Percentiles rank a stretch among this genome's conserved stretches.
phyloP scores from a whole-genome alignment of 2,113 vertebrate species.

The Spilogale gracilis region DNA sequence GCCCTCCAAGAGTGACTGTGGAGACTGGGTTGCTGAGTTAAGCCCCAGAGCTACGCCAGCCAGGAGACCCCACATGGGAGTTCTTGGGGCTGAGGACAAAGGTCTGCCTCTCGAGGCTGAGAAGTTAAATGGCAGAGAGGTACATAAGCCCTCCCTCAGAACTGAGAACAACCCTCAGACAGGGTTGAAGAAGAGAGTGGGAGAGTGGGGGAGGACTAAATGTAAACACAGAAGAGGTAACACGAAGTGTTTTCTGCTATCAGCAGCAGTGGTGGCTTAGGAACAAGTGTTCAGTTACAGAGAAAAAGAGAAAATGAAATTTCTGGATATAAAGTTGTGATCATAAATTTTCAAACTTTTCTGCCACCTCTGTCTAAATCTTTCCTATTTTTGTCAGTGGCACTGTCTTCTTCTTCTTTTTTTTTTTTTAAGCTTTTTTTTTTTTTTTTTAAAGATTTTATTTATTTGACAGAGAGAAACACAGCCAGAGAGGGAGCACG shows the following conservation, averaged over 20 bases:
- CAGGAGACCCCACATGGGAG: too few species aligned
- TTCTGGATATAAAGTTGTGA: neutral
- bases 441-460: too few species aligned
- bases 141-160: neutral
- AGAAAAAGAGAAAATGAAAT: neutral
- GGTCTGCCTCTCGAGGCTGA: neutral
- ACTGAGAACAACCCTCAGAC: neutral
- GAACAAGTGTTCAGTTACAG: neutral
- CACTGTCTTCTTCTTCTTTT: neutral
- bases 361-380: neutral
- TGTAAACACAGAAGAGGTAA: neutral
- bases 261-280: neutral
- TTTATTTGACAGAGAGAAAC: too few species aligned
- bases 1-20: fast-evolving
- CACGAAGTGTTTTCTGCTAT: neutral
- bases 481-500: too few species aligned
- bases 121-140: neutral
- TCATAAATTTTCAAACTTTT: neutral
- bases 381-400: neutral
- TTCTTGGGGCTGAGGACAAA: neutral
- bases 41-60: neutral
- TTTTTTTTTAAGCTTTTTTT: too few species aligned
- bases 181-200: neutral
- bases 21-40: neutral
- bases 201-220: too few species aligned